Evolutionary conservation across 2,113 vertebrate species (phyloP).

Genomic region (Rattus norvegicus): DNA sequence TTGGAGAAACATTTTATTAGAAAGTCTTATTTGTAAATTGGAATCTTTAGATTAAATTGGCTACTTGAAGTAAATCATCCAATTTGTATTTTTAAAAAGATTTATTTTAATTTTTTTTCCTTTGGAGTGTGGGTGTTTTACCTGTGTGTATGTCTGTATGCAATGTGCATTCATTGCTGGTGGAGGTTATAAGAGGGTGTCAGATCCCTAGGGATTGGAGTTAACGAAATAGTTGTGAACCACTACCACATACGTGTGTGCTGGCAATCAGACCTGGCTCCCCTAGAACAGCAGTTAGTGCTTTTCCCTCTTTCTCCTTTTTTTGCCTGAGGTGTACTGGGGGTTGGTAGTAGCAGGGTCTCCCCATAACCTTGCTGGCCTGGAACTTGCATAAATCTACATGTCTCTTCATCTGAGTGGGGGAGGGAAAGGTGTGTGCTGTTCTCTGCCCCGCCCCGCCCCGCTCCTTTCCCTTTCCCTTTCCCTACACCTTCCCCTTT

Average conservation of each 20-base stretch:
- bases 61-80: slow-evolving; percentile 36
- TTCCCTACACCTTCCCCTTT: background rate
- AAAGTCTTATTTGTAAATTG: slow-evolving; percentile 8
- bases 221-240: background rate
- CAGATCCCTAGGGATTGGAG: background rate
- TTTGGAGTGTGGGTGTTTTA: background rate
- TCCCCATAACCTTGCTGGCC: background rate
- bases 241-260: background rate
- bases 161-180: background rate
- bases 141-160: background rate
- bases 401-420: background rate
- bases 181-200: background rate
- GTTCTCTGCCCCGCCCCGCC: no score
- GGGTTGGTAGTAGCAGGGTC: background rate
- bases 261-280: background rate
- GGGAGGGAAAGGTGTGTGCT: background rate
- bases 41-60: slow-evolving; percentile 5
- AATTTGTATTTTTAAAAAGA: background rate
- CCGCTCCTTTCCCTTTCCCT: no score
- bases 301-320: background rate
- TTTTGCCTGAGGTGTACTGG: no score
- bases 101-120: background rate
- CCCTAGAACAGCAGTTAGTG: background rate
- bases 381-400: background rate
- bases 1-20: background rate